Base-by-base conservation (phyloP, 2,113 vertebrate genomes). In the Oophaga pumilio region DNA sequence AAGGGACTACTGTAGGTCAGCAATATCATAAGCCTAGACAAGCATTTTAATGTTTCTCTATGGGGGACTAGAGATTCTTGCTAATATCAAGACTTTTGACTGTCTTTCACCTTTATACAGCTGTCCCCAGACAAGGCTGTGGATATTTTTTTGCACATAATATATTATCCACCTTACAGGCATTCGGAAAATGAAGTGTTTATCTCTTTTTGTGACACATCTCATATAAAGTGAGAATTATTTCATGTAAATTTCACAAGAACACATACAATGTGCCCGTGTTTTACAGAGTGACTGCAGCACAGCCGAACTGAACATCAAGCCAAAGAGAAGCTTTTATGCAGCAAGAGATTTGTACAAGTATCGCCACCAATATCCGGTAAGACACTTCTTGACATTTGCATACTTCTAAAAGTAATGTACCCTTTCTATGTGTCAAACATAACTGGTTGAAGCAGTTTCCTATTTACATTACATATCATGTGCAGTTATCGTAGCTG, bases 321-420 rank as follows among this genome's bases (percentile, higher is more conserved):
- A 97, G 93, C 97, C 98, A 94, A 99, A 98, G 94, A 98, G 98
- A 94, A 99, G 98, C 93, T 98, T 98, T 93, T 98, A 98, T 0
- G 98, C 98, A 86, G 98, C 98, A 20, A 96, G 97, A 92, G 98
- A 99, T 92, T 94, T 99, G 85, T 99, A 98, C 94, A 99, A 99
- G 91, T 99, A 99, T 91, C 95, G 98, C 59, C 98, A 99, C 83
- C 97, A 97, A 92, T 99, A 99, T 90, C 98, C 98, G 93, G 98
- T 99, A 97, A 94, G 95, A 90, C 53, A 82, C 83, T 76, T 87
- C 88, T 49, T 17, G 11, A 68, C 60, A 66, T 78, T 86, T 77
- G 33, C 26, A 8, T 26, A 53, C 18, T 52, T 15, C 43, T 56
- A 43, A 43, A 43, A 43, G 33, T 43, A 43, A 43, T 4, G 9